phyloP scores from a whole-genome alignment of 2,797 vertebrate species.

The Phyllotis vaccarum region DNA sequence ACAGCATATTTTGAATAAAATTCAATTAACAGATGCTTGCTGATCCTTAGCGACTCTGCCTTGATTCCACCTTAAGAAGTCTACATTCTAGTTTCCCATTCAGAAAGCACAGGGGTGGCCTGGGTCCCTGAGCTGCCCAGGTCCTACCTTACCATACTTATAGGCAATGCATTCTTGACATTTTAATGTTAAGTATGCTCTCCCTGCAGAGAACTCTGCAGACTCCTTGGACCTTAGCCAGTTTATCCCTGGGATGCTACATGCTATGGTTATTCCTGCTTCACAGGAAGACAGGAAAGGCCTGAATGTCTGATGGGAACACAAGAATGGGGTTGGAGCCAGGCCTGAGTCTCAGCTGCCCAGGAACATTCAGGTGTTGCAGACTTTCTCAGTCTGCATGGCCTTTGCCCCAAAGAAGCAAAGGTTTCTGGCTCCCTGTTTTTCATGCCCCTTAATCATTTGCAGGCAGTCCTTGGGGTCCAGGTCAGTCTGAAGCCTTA shows the following conservation, averaged over 20 bases:
- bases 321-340: not conserved
- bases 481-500: not conserved
- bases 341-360: not conserved
- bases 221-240: not conserved
- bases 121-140: conserved; percentile 1
- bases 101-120: not conserved
- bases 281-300: not conserved
- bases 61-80: not conserved
- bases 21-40: not conserved
- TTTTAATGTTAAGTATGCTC: too few relatives aligned
- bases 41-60: not conserved
- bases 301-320: not conserved
- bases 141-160: not conserved
- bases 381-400: not conserved
- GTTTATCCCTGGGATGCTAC: not conserved
- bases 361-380: not conserved
- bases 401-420: not conserved
- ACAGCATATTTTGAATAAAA: not conserved
- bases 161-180: not conserved
- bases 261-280: not conserved
- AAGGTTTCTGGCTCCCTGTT: not conserved
- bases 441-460: not conserved
- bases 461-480: not conserved
- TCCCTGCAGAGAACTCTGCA: not conserved
- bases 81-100: not conserved